Evolutionary conservation across 2,797 vertebrate genomes (phyloP).

Genomic region (Typhlichthys subterraneus): DNA sequence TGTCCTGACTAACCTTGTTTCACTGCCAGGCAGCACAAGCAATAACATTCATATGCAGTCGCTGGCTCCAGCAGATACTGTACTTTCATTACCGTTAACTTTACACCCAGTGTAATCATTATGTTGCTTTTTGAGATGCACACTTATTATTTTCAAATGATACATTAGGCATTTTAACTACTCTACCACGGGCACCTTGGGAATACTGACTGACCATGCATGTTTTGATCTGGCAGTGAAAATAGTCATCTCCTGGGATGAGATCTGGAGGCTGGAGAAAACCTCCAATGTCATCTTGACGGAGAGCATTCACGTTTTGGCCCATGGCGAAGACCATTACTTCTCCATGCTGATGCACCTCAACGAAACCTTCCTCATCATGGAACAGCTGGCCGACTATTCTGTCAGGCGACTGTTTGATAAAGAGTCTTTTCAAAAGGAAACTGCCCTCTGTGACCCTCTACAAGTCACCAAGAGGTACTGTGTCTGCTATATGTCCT

Average conservation of each 20-base stretch:
- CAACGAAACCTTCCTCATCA: constrained; percentile 91
- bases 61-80: neutral
- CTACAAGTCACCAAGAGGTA: constrained; percentile 95
- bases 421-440: constrained; percentile 90
- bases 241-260: constrained; percentile 93
- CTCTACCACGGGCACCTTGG: neutral
- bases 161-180: no score
- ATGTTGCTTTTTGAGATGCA: neutral
- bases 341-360: constrained; percentile 98
- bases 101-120: no score
- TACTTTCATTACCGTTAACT: neutral
- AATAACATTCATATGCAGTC: no score
- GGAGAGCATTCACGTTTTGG: constrained; percentile 91
- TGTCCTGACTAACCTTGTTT: no score
- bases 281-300: constrained; percentile 91
- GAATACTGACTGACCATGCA: neutral
- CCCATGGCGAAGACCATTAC: constrained; percentile 89
- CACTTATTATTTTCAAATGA: neutral
- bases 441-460: constrained; percentile 86
- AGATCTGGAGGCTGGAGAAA: constrained; percentile 92
- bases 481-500: constrained; percentile 14
- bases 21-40: no score
- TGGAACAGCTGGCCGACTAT: constrained; percentile 95
- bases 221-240: constrained; percentile 80
- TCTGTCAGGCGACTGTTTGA: constrained; percentile 92